Base-by-base conservation (phyloP, 2,888 invertebrate genomes). In the Phymatocera aterrima region DNA sequence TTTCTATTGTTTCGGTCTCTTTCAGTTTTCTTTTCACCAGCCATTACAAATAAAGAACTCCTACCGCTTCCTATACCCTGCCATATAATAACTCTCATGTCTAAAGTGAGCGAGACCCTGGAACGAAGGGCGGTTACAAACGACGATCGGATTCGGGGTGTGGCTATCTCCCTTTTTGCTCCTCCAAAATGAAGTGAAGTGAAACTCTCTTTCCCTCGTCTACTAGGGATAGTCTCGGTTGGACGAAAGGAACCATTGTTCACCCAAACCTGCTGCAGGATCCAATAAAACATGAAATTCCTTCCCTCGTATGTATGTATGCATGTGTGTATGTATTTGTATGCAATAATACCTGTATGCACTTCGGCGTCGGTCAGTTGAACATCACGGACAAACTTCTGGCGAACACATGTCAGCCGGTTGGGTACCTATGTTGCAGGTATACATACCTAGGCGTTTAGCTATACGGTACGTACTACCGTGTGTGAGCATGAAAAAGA, bases 371-470 rank as follows among this genome's bases (percentile, higher is more conserved):
- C 51, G 48, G 34, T 31, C 51, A 46, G 21, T 54, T 54, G 28
- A n/a, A 8, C 12, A 12, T 28, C 18, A 24, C 12, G 31, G 28
- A 51, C 48, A 12, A 48, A 37, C 72, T 43, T 72, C 51, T 72
- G 72, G 51, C 51, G 51, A 72, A 72, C 72, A 72, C 72, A 72
- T 72, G 72, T 72, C 37, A 51, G 54, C 8, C 34, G n/a, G 48
- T 70, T 40, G 37, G 68, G 43, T 28, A n/a, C n/a, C n/a, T n/a
- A n/a, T n/a, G 34, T 15, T 37, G 18, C 46, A 68, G 68, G 28
- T 60, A 60, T 60, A 60, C 12, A 8, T 34, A 28, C 46, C 43
- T 43, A 68, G n/a, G 24, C n/a, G 15, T 68, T 46, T n/a, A 43
- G n/a, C 46, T 24, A 68, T 46, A 68, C 8, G 6, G 1, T n/a